Conservation (phyloP, 2,113 vertebrate genomes). For the Monarcha castaneiventris region DNA sequence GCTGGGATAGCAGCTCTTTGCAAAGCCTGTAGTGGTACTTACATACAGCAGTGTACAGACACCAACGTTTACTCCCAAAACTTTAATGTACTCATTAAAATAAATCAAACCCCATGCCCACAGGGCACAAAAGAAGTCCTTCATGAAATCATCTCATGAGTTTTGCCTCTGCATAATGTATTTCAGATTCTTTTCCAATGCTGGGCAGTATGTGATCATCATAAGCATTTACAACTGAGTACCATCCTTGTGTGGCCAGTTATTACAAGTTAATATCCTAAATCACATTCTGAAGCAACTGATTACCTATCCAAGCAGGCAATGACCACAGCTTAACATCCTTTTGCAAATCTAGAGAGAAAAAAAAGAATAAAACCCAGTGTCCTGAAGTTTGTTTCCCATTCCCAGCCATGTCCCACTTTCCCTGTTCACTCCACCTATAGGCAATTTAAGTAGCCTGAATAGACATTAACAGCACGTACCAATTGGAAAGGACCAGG, state of each 20-base stretch:
- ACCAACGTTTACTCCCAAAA: neutral
- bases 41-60: neutral
- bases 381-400: neutral
- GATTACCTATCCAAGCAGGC: neutral
- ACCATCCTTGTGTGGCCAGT: neutral
- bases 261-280: neutral
- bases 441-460: neutral
- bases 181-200: neutral
- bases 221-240: neutral
- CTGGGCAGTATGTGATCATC: neutral
- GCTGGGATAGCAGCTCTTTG: neutral
- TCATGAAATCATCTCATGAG: neutral
- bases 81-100: neutral
- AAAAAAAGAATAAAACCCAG: neutral
- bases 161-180: neutral
- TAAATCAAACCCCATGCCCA: neutral
- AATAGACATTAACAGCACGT: neutral
- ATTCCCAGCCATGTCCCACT: neutral
- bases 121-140: neutral
- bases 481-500: neutral
- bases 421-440: neutral
- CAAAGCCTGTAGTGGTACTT: neutral
- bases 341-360: neutral
- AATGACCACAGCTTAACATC: neutral
- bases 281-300: neutral